Percentiles rank a stretch among this genome's conserved stretches.
Conservation (phyloP, 2,888 invertebrate species). For the Auanema freiburgensis region DNA sequence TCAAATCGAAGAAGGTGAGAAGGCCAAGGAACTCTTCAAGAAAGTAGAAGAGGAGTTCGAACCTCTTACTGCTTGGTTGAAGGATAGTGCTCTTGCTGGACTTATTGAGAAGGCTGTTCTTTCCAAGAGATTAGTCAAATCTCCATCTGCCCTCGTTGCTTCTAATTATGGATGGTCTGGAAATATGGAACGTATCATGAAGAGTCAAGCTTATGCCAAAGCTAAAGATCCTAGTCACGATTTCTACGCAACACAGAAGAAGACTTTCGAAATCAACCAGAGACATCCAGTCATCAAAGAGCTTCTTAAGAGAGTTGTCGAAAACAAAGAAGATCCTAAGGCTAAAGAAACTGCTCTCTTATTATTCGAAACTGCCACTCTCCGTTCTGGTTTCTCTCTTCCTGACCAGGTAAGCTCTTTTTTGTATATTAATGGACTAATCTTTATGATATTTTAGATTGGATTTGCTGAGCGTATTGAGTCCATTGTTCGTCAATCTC, state of each 20-base stretch:
- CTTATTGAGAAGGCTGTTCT: constrained; percentile 77
- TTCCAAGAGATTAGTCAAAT: constrained; percentile 84
- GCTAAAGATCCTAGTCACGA: constrained; percentile 83
- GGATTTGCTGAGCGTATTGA: constrained; percentile 90
- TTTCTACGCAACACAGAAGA: constrained; percentile 83
- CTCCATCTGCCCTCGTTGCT: constrained; percentile 94
- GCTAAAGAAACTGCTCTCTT: constrained; percentile 84
- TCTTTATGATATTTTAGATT: constrained; percentile 65
- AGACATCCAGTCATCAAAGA: constrained; percentile 92
- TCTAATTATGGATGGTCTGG: constrained; percentile 98
- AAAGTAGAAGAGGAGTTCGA: constrained; percentile 79
- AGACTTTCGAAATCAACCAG: constrained; percentile 94
- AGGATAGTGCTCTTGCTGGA: constrained; percentile 73
- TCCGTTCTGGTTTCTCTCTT: constrained; percentile 90
- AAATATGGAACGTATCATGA: constrained; percentile 94
- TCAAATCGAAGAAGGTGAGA: constrained; percentile 61
- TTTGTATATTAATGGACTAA: not conserved
- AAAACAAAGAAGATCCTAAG: constrained; percentile 77
- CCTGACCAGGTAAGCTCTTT: constrained; percentile 69
- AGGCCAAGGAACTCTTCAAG: constrained; percentile 74
- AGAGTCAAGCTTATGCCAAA: constrained; percentile 89
- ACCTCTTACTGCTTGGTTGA: constrained; percentile 87
- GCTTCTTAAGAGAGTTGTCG: constrained; percentile 79
- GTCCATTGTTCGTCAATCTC: constrained; percentile 75
- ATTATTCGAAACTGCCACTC: constrained; percentile 87